phyloP scores from a whole-genome alignment of 2,113 vertebrate species.

The Zapornia atra region DNA sequence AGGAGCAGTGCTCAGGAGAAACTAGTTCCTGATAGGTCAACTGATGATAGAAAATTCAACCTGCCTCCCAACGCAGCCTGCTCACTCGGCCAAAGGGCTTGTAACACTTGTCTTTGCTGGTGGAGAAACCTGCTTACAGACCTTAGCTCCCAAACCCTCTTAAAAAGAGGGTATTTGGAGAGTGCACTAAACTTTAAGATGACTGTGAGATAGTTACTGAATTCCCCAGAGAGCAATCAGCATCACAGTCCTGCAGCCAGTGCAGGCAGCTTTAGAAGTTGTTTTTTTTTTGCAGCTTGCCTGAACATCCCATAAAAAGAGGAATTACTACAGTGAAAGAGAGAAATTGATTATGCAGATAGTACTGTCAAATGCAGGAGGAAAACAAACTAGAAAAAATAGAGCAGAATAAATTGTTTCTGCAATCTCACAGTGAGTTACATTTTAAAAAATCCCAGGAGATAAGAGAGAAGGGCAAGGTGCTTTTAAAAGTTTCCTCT shows the following conservation, averaged over 20 bases:
- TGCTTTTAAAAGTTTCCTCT: background rate
- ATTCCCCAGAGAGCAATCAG: background rate
- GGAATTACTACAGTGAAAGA: slow-evolving; percentile 41
- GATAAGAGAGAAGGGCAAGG: background rate
- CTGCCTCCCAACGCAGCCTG: rapidly evolving
- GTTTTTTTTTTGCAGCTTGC: background rate
- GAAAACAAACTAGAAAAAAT: slow-evolving; percentile 43
- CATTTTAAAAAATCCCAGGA: background rate
- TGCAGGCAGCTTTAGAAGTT: background rate
- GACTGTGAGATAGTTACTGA: background rate
- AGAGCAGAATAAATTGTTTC: slow-evolving; percentile 42
- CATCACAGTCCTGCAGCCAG: background rate
- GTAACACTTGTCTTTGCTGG: background rate
- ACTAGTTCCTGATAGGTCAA: background rate
- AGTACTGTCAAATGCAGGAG: slow-evolving; percentile 13
- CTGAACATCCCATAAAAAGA: slow-evolving; percentile 43
- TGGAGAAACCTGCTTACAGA: background rate
- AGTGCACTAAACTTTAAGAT: background rate
- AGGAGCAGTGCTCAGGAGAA: background rate
- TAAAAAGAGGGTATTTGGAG: background rate
- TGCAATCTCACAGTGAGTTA: background rate
- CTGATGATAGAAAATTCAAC: background rate
- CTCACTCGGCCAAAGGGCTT: background rate
- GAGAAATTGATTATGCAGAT: slow-evolving; percentile 50
- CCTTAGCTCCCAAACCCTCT: background rate